Conservation (phyloP, 2,113 vertebrate genomes). For the Telmatochromis bifrenatus region DNA sequence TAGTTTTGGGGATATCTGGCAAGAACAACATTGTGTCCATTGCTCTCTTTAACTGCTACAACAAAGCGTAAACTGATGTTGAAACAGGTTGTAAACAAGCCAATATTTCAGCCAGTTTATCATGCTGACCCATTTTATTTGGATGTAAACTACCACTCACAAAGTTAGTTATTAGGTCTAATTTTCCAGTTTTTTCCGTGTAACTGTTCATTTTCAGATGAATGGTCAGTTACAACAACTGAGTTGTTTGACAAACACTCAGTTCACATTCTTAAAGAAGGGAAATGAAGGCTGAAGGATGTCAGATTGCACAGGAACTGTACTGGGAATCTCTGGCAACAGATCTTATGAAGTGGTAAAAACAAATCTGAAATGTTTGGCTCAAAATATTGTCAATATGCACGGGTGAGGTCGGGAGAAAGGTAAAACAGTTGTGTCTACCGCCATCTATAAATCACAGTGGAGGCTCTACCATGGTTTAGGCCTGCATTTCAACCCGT, state of each 20-base stretch:
- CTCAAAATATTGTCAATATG: background rate
- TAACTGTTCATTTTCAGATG: background rate
- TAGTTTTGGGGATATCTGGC: background rate
- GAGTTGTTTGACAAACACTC: background rate
- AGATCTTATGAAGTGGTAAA: background rate
- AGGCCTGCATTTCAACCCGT: background rate
- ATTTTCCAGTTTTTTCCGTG: background rate
- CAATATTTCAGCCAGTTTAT: background rate
- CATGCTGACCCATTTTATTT: background rate
- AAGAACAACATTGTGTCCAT: background rate
- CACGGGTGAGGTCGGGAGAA: background rate
- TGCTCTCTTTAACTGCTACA: background rate
- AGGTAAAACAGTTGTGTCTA: background rate
- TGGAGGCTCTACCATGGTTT: background rate
- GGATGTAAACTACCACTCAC: background rate
- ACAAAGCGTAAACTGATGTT: accelerated
- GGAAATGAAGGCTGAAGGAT: background rate
- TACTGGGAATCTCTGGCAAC: background rate
- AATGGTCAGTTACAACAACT: no score
- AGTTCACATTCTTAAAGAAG: background rate
- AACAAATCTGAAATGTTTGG: background rate
- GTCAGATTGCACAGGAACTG: background rate
- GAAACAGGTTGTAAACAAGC: background rate
- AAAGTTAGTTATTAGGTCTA: background rate
- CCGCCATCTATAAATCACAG: background rate